Percentiles rank a stretch among this genome's conserved stretches.
Evolutionary conservation across 2,113 vertebrate genomes (phyloP).

Genomic region (Sylvia atricapilla): DNA sequence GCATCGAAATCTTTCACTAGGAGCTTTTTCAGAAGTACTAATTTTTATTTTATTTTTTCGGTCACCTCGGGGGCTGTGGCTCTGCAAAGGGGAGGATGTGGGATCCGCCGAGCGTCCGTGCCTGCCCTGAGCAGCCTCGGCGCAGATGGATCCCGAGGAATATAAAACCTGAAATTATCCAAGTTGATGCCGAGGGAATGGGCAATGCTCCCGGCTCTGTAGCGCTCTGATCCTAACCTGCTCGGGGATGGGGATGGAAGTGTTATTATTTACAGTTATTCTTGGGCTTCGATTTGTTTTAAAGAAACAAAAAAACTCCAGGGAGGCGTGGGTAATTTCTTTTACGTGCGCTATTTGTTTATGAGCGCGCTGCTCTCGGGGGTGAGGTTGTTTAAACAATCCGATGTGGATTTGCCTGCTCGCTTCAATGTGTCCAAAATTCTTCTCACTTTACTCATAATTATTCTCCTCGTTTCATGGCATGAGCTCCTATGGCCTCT

Average conservation of each 20-base stretch:
- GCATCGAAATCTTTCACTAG: background rate
- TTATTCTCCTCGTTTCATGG: background rate
- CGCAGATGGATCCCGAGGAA: background rate
- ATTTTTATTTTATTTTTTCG: background rate
- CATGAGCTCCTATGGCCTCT: background rate
- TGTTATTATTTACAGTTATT: background rate
- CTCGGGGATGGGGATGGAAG: background rate
- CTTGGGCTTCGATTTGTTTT: background rate
- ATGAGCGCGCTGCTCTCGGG: background rate
- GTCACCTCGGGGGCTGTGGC: no score
- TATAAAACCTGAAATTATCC: background rate
- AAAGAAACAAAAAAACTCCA: background rate
- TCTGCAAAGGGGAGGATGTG: no score
- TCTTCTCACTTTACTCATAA: background rate
- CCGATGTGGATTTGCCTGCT: background rate
- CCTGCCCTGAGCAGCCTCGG: background rate
- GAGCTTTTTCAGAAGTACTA: background rate
- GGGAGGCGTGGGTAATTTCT: background rate
- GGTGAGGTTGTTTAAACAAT: background rate
- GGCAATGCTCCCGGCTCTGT: background rate
- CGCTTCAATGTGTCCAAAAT: background rate
- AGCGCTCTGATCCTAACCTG: background rate
- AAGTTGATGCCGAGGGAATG: background rate
- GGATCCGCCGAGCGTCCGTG: background rate
- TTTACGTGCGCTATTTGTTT: background rate